Conservation (phyloP, 2,888 invertebrate genomes). For the Drosophila hamatofila region DNA sequence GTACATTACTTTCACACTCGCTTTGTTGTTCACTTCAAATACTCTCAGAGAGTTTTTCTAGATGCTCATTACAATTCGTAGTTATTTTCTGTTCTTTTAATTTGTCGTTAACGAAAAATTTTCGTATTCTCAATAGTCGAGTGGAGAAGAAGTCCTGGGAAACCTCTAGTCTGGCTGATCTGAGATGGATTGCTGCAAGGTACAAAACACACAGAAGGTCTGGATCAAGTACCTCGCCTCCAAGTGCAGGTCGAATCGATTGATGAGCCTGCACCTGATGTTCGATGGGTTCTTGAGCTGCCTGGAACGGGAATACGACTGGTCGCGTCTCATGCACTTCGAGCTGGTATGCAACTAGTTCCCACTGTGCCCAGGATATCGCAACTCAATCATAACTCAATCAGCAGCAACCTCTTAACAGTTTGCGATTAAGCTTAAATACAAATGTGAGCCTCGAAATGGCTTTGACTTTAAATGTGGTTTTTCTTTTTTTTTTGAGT, state of each 20-base stretch:
- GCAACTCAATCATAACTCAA: conserved; percentile 4
- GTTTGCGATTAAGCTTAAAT: conserved; percentile 1
- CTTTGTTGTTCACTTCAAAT: neutral
- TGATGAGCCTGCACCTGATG: conserved; percentile 28
- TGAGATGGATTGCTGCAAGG: conserved; percentile 20
- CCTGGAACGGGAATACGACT: conserved; percentile 53
- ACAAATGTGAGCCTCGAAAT: neutral
- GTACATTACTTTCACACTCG: no score
- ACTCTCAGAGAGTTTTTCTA: neutral
- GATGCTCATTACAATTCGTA: no score
- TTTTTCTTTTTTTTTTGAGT: neutral
- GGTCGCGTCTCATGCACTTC: conserved; percentile 53
- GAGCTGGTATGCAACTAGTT: conserved; percentile 53
- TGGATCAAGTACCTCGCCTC: neutral
- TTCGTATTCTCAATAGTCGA: neutral
- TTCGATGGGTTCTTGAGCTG: conserved; percentile 53
- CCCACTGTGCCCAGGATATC: neutral
- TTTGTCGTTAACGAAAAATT: conserved; percentile 1
- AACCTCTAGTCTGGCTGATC: neutral
- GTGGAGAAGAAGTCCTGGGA: neutral
- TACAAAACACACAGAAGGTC: neutral
- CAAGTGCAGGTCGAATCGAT: neutral
- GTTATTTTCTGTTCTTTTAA: neutral
- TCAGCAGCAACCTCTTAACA: conserved; percentile 3
- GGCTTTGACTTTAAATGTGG: neutral